A percentile compares a stretch with the other conserved stretches of the same genome.
Conservation (phyloP, 2,113 vertebrate genomes). For the Menidia beryllina region DNA sequence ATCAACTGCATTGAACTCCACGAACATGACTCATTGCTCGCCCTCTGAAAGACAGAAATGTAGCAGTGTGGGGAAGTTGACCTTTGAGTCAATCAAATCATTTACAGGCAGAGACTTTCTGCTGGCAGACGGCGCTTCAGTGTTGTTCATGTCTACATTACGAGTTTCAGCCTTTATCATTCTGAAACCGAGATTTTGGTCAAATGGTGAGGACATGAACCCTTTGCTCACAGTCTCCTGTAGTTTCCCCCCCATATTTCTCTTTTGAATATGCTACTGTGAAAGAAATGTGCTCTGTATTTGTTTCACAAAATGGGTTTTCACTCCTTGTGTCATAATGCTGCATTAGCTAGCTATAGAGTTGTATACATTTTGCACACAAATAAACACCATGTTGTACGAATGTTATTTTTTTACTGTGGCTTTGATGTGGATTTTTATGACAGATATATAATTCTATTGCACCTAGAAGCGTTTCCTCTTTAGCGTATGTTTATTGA, state of each 20-base stretch:
- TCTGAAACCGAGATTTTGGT: conserved; percentile 9
- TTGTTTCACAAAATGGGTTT: no score
- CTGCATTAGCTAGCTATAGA: no score
- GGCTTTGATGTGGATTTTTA: no score
- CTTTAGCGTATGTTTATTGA: no score
- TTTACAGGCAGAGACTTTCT: conserved; percentile 36
- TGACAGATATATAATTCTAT: no score
- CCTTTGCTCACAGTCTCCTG: neutral
- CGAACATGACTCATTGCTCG: conserved; percentile 39
- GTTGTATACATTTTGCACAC: no score
- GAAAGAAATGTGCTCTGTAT: neutral
- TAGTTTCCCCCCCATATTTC: neutral
- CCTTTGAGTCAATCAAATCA: conserved; percentile 56
- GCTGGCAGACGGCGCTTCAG: conserved; percentile 15
- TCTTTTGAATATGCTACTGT: neutral
- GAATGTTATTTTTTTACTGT: no score
- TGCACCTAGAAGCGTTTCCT: no score
- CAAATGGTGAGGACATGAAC: conserved; percentile 14
- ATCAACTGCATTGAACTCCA: conserved; percentile 23
- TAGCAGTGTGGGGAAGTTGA: conserved; percentile 40
- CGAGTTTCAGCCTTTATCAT: conserved; percentile 20
- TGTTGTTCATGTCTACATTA: conserved; percentile 41
- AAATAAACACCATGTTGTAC: no score
- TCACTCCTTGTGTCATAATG: no score
- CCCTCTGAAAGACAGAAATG: conserved; percentile 45